Base-by-base conservation (phyloP, 2,888 invertebrate genomes). In the Polyploca ridens region DNA sequence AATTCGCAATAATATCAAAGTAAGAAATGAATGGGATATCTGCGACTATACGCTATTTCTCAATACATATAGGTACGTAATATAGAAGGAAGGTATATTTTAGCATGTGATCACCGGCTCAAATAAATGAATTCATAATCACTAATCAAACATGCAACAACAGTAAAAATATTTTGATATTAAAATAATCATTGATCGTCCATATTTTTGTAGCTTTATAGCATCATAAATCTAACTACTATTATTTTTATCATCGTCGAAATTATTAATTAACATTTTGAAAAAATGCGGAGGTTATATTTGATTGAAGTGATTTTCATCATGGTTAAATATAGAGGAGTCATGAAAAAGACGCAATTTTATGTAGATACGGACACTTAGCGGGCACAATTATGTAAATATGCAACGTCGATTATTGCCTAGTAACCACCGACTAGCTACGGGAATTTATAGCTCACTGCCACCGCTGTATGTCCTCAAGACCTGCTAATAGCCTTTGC, bases 321-420 rank as follows among this genome's bases (percentile, higher is more conserved):
- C 81, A 70, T 71, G 77, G 82, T 79, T 88, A 89, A 89, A 87
- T 89, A 88, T 88, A 89, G 85, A 85, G 86, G 84, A 86, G 76
- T 82, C 81, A 80, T 87, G 85, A 90, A 91, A 90, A 90, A 90
- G 85, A 87, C 78, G 89, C 90, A 91, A 90, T 92, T 91, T 92
- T 90, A 93, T 93, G 92, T 88, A 93, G 90, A 93, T 92, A 85
- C 81, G 74, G 84, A 90, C 90, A 90, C 91, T 92, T 91, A 90
- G 83, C 84, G 85, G 78, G 81, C 77, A 90, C 90, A 92, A 92
- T 93, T 93, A 93, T 93, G 93, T 89, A 93, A 93, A 93, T 93
- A 86, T 82, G 79, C 84, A 73, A 84, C 83, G 86, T 86, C 87
- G 88, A 89, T 91, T 90, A 93, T 89, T 90, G 87, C 84, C 86